Conservation (phyloP, 30 jellyfish, hydroid and myxozoan species). For the Aurelia sp. region DNA sequence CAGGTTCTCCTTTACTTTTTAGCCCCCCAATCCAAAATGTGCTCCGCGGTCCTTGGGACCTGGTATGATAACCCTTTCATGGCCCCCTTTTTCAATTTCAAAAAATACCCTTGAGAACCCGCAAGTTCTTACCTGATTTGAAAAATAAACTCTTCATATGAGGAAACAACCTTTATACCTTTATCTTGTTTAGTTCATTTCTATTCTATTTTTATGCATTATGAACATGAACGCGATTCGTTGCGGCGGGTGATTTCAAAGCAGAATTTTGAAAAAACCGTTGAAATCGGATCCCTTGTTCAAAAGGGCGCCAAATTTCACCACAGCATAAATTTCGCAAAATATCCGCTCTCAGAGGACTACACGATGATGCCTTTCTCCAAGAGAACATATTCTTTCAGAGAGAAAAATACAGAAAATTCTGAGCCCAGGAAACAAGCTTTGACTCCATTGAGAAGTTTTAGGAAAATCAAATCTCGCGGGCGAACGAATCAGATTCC, state of each 20-base stretch:
- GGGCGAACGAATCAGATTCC: conserved; percentile 59
- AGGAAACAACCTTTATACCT: too few relatives aligned
- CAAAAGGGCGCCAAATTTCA: conserved; percentile 47
- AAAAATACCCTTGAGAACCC: too few relatives aligned
- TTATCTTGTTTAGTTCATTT: too few relatives aligned
- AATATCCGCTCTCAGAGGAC: too few relatives aligned
- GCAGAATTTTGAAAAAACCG: conserved; percentile 26
- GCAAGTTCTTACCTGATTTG: too few relatives aligned
- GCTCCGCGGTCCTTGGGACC: too few relatives aligned
- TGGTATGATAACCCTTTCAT: too few relatives aligned
- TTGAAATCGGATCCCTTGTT: conserved; percentile 7
- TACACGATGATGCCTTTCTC: conserved; percentile 14
- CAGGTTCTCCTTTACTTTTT: too few relatives aligned
- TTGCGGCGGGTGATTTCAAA: conserved; percentile 9
- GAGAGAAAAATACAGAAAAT: not conserved
- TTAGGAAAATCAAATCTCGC: conserved; percentile 88
- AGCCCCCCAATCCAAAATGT: too few relatives aligned
- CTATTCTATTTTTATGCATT: not conserved
- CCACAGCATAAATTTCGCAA: not conserved
- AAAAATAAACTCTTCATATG: too few relatives aligned
- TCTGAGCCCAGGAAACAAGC: not conserved
- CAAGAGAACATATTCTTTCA: conserved; percentile 48
- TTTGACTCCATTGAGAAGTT: conserved; percentile 6
- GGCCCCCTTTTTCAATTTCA: too few relatives aligned
- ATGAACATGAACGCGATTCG: not conserved